Base-by-base conservation (phyloP, 2,888 invertebrate species). In the Physocephala rufipes region DNA sequence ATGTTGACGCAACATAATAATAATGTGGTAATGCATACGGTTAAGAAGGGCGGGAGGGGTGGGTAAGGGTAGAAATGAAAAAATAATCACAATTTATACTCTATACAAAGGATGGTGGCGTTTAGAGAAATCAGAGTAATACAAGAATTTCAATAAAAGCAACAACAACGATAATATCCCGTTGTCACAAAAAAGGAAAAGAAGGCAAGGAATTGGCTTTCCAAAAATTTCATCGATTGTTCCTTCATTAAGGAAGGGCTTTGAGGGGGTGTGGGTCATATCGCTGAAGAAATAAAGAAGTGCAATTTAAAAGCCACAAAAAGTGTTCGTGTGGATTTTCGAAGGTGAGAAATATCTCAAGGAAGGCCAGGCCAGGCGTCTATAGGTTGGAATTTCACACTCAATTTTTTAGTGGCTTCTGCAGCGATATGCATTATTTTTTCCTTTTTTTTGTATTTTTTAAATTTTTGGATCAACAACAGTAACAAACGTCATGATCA, bases 331-430 rank as follows among this genome's bases (percentile, higher is more conserved):
- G 2, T 66, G 15, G 28, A 55, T 3, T 67, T 67, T 49, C 58
- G 1, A 28, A 30, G 53, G 66, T 66, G 36, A 66, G 55, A 24
- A 30, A 51, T 55, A 43, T 55, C 59, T 49, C 26, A 49, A 9
- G 47, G 67, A 4, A 9, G 36, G 67, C 59, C 26, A 49, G 4
- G 47, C 59, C 36, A 9, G 36, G 67, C 59, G 24, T 26, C 36
- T 26, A 36, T 36, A 36, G 13, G n/a, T 49, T n/a, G 15, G 59
- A 67, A 67, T 67, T 67, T 67, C 67, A 49, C 67, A 67, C 61
- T 47, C 67, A 67, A 67, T 67, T 67, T 53, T 47, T 28, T 28
- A 5, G 24, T 67, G 15, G 24, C 24, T 55, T n/a, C 24, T 55
- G 24, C 55, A 5, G 24, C 24, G 58, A 28, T 26, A 3, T 26